Conservation (phyloP, 2,797 vertebrate species). For the Anguilla marmorata region DNA sequence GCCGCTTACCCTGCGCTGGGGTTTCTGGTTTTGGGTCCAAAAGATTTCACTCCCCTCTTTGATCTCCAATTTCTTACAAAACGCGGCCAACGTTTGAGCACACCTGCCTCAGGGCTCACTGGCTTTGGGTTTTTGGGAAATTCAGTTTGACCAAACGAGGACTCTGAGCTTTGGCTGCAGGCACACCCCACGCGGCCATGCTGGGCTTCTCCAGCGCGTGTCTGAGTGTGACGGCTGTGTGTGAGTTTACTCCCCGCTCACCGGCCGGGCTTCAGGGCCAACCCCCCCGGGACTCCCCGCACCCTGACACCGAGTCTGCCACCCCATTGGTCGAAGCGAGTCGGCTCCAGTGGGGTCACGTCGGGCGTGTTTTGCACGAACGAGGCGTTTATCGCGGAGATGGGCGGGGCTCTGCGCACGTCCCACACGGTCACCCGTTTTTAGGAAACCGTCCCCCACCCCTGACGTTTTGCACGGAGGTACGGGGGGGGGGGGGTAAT, state of each 20-base stretch:
- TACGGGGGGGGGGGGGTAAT: constrained; percentile 63
- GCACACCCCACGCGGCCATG: too few species aligned
- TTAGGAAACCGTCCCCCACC: background rate
- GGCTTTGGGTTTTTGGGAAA: background rate
- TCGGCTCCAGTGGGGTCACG: too few species aligned
- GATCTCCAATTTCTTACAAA: background rate
- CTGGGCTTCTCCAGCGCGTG: too few species aligned
- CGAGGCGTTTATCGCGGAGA: too few species aligned
- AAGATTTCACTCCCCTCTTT: too few species aligned
- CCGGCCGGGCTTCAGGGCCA: too few species aligned
- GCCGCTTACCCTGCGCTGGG: background rate
- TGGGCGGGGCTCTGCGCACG: too few species aligned
- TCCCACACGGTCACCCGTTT: background rate
- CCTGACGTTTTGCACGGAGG: constrained; percentile 16
- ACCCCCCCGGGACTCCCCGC: too few species aligned
- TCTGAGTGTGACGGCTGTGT: background rate
- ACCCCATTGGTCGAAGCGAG: background rate
- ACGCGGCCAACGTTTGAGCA: background rate
- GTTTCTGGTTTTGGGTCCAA: background rate
- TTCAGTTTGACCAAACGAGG: background rate
- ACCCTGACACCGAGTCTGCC: background rate
- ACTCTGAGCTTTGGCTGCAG: too few species aligned
- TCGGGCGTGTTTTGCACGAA: too few species aligned
- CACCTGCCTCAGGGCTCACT: background rate
- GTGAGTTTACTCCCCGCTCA: too few species aligned